Base-by-base conservation (phyloP, 2,113 vertebrate species). In the Syngnathus typhle region DNA sequence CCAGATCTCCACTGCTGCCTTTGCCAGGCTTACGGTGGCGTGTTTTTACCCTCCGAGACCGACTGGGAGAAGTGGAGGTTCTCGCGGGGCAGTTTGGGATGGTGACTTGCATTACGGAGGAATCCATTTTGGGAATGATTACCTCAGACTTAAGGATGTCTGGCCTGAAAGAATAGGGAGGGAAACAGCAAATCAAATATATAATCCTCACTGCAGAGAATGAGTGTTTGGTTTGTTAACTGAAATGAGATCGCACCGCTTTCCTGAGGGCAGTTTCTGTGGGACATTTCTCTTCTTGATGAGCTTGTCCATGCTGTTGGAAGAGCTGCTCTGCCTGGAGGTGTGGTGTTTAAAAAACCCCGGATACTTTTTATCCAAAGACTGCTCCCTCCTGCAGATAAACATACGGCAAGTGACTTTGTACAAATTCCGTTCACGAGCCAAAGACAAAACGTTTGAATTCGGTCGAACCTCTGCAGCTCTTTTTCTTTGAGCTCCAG, bases 401-500 rank as follows among this genome's bases (percentile, higher is more conserved):
- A 55, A 47, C 0, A 47, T 51, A 23, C 1, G 60, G 4, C 27
- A 36, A 44, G 65, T 32, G 5, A 65, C 37, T 55, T 21, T 75
- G 21, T 37, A 62, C 64, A 44, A 36, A 62, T 10, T 2, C n/a
- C 37, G 41, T 12, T 9, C 37, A 27, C 60, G 38, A 61, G 7
- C 63, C 10, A 65, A 65, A 65, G 21, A 49, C 46, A 7, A 11
- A 65, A 38, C n/a, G 4, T 16, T 46, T 60, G 39, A 2, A 11
- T 61, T 68, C 8, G 44, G 59, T 49, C 13, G 21, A 83, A 92
- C 96, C 92, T 93, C 77, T 97, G 94, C 77, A 98, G 77, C 84
- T 98, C 96, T 75, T 94, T 94, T 83, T 98, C 96, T 82, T 98
- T 98, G 19, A 98, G 93, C 86, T 98, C 96, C 82, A 98, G 91